A percentile compares a stretch with the other conserved stretches of the same genome.
These are phyloP conservation scores for Capitella teleta DNA, from an alignment of 1,140 invertebrate genomes.

Conservation along the genomic window DNA sequence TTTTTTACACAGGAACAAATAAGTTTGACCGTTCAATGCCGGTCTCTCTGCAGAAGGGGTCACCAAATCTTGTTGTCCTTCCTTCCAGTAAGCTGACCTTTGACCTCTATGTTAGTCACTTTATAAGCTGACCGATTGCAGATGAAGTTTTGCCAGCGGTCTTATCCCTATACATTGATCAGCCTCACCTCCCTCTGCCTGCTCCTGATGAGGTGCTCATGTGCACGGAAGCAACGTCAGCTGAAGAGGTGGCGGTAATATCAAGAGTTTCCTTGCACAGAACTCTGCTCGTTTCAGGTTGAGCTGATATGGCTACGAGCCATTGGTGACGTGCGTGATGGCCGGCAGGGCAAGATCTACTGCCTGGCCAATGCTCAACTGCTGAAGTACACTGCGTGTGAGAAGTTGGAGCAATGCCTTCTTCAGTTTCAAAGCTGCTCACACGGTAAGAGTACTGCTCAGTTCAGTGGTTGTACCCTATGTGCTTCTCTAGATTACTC, in stretches of 20 bases:
- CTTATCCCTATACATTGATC: slow-evolving; percentile 24
- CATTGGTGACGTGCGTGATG: neutral
- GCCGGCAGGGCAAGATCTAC: slow-evolving; percentile 2
- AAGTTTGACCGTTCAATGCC: no score
- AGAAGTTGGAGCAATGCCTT: slow-evolving; percentile 20
- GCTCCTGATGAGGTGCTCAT: slow-evolving; percentile 28
- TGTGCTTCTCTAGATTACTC: no score
- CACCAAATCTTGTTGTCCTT: no score
- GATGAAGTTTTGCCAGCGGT: slow-evolving; percentile 21
- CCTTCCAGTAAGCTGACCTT: no score
- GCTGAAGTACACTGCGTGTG: slow-evolving; percentile 22
- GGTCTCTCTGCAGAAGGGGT: no score
- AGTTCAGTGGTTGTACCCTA: no score
- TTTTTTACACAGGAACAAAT: no score
- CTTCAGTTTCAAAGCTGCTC: no score
- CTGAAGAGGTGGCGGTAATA: slow-evolving; percentile 23
- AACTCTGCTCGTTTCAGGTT: neutral
- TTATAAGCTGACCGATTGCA: no score
- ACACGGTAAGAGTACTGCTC: no score
- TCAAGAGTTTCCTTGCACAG: neutral
- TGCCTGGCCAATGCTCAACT: slow-evolving; percentile 23
- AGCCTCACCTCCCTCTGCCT: slow-evolving; percentile 16
- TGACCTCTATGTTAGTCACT: no score
- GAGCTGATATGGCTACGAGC: neutral
- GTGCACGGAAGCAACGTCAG: slow-evolving; percentile 25